These are phyloP conservation scores for Eupithecia insigniata DNA, from an alignment of 2,888 invertebrate genomes.

Conservation along the genomic window DNA sequence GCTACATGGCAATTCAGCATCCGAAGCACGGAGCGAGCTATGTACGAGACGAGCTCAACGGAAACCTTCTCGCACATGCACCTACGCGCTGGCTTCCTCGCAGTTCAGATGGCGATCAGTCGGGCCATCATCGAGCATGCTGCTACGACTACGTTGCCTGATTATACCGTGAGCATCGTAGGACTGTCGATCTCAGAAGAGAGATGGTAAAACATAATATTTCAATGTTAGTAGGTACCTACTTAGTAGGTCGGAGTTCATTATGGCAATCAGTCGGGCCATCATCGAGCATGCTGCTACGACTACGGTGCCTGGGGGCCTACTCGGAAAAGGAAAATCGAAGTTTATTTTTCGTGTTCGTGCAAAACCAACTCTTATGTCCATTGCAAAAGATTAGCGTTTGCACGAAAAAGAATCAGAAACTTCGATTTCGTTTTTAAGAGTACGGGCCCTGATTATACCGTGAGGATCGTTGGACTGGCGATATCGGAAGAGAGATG, in stretches of 20 bases:
- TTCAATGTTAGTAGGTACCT: too few relatives aligned
- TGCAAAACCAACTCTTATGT: too few relatives aligned
- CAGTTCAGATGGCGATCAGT: constrained; percentile 69
- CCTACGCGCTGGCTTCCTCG: constrained; percentile 67
- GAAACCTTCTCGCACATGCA: constrained; percentile 54
- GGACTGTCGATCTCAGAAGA: not conserved
- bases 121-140: constrained; percentile 60
- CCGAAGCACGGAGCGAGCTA: constrained; percentile 68
- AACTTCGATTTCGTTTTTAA: too few relatives aligned
- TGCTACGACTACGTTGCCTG: constrained; percentile 37
- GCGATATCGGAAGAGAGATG: not conserved
- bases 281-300: constrained; percentile 54
- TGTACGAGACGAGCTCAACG: constrained; percentile 43
- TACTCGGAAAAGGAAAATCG: too few relatives aligned
- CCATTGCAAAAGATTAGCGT: too few relatives aligned
- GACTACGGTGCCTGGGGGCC: constrained; percentile 36
- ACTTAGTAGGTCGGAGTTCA: constrained; percentile 73
- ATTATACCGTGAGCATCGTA: constrained; percentile 53
- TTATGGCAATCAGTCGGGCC: constrained; percentile 66
- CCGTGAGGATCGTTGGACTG: constrained; percentile 46
- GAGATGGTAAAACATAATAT: not conserved
- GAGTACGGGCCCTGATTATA: too few relatives aligned
- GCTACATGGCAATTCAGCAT: constrained; percentile 65
- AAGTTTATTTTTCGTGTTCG: too few relatives aligned
- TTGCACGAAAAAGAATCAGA: too few relatives aligned